Percentiles rank a stretch among this genome's conserved stretches.
phyloP scores from a whole-genome alignment of 2,888 invertebrate genomes.

The Drosophila meridionalis region DNA sequence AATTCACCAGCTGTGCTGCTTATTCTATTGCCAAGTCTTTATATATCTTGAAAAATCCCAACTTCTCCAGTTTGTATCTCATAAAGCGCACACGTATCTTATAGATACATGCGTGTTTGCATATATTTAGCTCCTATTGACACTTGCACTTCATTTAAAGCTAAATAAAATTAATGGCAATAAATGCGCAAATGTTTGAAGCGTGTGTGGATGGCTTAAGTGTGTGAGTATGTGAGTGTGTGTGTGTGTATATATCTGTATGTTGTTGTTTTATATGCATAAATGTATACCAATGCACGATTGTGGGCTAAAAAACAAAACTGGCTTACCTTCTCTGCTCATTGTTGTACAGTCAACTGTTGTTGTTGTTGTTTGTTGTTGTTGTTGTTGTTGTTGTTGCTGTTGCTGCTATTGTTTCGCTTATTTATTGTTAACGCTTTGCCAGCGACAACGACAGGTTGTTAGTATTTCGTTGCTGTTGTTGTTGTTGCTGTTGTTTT shows the following conservation, averaged over 20 bases:
- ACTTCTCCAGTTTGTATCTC: not conserved
- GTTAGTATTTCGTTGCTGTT: constrained; percentile 58
- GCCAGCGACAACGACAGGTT: constrained; percentile 78
- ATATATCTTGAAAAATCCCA: not conserved
- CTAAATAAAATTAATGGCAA: constrained; percentile 50
- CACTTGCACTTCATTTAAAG: constrained; percentile 46
- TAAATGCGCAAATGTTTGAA: constrained; percentile 38
- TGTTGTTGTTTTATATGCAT: constrained; percentile 25
- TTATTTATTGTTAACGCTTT: constrained; percentile 79
- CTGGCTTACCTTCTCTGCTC: constrained; percentile 80
- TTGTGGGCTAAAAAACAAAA: constrained; percentile 66
- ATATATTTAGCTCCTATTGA: constrained; percentile 17
- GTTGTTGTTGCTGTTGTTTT: constrained; percentile 35
- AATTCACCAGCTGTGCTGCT: not conserved
- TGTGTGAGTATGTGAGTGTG: constrained; percentile 16
- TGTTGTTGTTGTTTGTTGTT: constrained; percentile 49
- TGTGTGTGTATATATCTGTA: constrained; percentile 2
- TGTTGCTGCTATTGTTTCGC: constrained; percentile 58
- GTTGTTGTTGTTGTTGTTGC: constrained; percentile 36
- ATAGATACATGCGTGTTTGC: not conserved
- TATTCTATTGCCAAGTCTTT: not conserved
- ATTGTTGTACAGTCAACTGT: constrained; percentile 72
- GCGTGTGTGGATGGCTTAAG: constrained; percentile 14
- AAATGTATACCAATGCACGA: constrained; percentile 37
- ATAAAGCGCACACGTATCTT: not conserved